These are phyloP conservation scores for Yponomeuta sedellus DNA, from an alignment of 2,888 invertebrate species.

Conservation along the genomic window DNA sequence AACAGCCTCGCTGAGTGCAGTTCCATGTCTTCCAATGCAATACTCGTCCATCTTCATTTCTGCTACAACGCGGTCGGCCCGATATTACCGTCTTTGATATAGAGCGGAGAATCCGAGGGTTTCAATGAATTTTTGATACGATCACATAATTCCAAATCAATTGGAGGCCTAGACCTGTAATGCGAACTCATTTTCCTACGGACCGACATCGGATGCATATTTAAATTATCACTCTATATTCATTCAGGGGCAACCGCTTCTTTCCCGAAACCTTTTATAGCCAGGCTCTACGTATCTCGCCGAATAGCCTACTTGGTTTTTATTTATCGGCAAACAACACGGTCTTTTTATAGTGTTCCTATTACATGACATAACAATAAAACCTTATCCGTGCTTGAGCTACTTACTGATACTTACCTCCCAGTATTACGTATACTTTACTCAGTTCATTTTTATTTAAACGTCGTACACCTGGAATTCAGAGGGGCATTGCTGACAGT, in stretches of 20 bases:
- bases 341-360: background rate
- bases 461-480: background rate
- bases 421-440: background rate
- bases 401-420: background rate
- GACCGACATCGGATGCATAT: slow-evolving; percentile 11
- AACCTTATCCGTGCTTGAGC: background rate
- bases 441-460: background rate
- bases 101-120: background rate
- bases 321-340: background rate
- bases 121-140: background rate
- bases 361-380: background rate
- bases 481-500: too few species aligned
- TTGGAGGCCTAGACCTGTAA: background rate
- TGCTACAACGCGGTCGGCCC: background rate
- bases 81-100: background rate
- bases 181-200: slow-evolving; percentile 4
- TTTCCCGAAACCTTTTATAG: slow-evolving; percentile 4
- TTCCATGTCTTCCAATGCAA: background rate
- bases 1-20: background rate
- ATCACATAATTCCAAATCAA: background rate
- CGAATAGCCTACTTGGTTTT: background rate
- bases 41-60: background rate
- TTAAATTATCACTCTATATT: slow-evolving; percentile 17
- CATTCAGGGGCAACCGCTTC: slow-evolving; percentile 1
- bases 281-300: background rate